Base-by-base conservation (phyloP, 2,888 invertebrate species). In the Rambutsinella grinnellia region DNA sequence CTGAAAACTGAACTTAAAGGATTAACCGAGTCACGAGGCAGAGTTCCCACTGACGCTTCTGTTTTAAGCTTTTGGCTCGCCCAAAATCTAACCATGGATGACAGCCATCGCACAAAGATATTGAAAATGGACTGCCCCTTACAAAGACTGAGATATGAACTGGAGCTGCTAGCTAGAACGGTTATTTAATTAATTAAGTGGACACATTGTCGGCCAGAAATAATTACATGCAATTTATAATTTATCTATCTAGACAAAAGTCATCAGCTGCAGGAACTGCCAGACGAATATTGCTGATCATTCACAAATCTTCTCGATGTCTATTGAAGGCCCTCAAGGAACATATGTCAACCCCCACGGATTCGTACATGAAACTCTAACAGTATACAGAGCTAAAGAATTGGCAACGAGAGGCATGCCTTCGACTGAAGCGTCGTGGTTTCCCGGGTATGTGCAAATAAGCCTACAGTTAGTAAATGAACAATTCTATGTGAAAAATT, bases 291-390 rank as follows among this genome's bases (percentile, higher is more conserved):
- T 93, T 60, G 91, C 91, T 0, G 88, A 89, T 79, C 92, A 92
- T 79, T 88, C 89, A 5, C 90, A 93, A 84, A 89, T 94, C 65
- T 93, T 95, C 87, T 91, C 93, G 56, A 93, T 95, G 93, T 92
- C 93, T 10, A 90, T 91, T 82, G 92, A 93, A 85, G 94, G 94
- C 0, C 91, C 93, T 0, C 92, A 92, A 86, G 92, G 91, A 57
- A 92, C 93, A 58, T 95, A 93, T 85, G 93, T 94, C 49, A 95
- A 95, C 87, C 91, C 93, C 47, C 89, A 90, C 86, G 95, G 95
- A 19, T 89, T 91, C 84, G 91, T 94, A 61, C 93, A 93, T 85
- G 94, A 95, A 86, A 94, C 93, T 3, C 88, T 95, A 51, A 95
- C 75, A 26, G 88, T 92, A 0, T 88, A 88, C 76, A 87, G 88